Conservation (phyloP, 1,140 invertebrate species). For the Atta colombica region DNA sequence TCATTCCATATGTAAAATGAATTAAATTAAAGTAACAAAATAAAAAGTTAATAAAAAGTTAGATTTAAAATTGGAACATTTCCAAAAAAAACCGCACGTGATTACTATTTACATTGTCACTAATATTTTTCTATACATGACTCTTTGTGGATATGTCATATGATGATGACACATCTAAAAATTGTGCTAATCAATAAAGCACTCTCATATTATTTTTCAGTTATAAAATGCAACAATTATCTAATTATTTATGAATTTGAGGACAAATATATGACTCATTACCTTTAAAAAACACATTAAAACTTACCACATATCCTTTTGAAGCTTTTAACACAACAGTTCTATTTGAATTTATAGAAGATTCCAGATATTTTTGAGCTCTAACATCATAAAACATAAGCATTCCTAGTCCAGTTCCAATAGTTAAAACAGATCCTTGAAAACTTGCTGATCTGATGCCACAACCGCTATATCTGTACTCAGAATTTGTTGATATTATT, state of each 20-base stretch:
- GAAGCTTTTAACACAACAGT: conserved; percentile 96
- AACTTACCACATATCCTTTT: conserved; percentile 95
- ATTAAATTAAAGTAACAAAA: conserved; percentile 12
- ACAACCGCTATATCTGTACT: conserved; percentile 93
- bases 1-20: conserved; percentile 1
- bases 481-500: conserved; percentile 20
- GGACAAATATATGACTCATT: background rate
- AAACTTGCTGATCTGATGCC: conserved; percentile 97
- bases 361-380: conserved; percentile 96
- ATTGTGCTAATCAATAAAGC: background rate
- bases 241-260: background rate
- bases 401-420: conserved; percentile 96
- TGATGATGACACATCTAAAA: background rate
- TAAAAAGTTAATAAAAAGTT: background rate
- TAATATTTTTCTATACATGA: background rate
- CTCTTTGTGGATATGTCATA: background rate
- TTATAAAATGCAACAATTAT: conserved; percentile 7
- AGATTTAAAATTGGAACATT: background rate
- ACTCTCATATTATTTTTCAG: background rate
- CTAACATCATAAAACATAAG: conserved; percentile 97
- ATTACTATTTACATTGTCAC: background rate
- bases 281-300: conserved; percentile 3
- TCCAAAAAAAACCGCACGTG: background rate
- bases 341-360: conserved; percentile 94
- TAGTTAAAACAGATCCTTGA: conserved; percentile 95